These are phyloP conservation scores for Amyelois transitella DNA, from an alignment of 1,140 invertebrate genomes.

Conservation along the genomic window DNA sequence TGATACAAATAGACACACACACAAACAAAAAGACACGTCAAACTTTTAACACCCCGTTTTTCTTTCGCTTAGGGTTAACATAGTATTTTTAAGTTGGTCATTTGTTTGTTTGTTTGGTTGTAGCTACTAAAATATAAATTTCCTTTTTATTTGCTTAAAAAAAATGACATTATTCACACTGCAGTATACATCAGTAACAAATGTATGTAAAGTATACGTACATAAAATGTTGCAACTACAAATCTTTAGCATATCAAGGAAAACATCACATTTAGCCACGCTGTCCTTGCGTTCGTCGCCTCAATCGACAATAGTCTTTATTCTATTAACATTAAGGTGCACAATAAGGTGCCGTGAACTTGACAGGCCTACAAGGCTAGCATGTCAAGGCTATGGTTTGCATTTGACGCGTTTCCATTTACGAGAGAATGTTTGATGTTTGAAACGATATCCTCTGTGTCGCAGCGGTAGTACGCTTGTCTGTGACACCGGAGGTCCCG, in stretches of 20 bases:
- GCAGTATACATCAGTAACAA: too few species aligned
- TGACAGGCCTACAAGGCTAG: slow-evolving; percentile 20
- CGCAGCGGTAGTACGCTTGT: too few species aligned
- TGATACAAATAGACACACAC: too few species aligned
- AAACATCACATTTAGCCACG: background rate
- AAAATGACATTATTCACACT: too few species aligned
- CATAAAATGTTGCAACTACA: background rate
- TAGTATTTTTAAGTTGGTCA: too few species aligned
- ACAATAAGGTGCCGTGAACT: slow-evolving; percentile 19
- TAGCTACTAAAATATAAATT: too few species aligned
- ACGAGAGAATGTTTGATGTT: background rate
- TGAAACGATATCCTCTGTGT: background rate
- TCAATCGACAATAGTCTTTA: background rate
- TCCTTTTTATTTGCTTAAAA: background rate
- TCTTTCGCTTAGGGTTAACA: too few species aligned
- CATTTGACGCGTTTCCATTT: slow-evolving; percentile 14
- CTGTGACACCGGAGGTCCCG: too few species aligned
- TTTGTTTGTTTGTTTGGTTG: too few species aligned
- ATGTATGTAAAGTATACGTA: too few species aligned
- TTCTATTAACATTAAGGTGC: background rate
- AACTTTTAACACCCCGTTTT: too few species aligned
- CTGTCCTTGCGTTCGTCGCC: background rate
- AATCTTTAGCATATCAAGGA: background rate
- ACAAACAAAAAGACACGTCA: too few species aligned
- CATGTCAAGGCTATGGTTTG: slow-evolving; percentile 21